Percentiles rank a stretch among this genome's conserved stretches.
Evolutionary conservation across 53 echinoderm and acorn worm species (phyloP).

Genomic region (Echinarachnius parma): DNA sequence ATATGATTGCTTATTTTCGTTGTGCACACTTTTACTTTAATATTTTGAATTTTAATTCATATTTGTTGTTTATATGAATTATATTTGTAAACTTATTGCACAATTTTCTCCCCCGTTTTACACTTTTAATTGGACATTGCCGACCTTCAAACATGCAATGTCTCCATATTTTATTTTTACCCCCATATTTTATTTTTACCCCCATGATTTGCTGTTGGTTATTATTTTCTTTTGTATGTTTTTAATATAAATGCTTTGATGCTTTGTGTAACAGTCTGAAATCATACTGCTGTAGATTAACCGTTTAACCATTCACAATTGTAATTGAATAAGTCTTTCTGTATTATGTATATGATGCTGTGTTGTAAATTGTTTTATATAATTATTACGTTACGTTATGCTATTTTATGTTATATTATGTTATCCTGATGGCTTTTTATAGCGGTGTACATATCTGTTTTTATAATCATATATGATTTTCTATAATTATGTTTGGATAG

Average conservation of each 20-base stretch:
- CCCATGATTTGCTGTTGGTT: not conserved
- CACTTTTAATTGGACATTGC: too few species aligned
- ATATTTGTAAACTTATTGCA: too few species aligned
- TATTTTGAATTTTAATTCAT: not conserved
- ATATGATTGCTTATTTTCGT: not conserved
- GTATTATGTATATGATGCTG: too few species aligned
- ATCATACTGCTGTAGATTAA: slow-evolving; percentile 31
- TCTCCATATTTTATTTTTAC: not conserved
- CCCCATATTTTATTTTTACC: not conserved
- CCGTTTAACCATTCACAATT: slow-evolving; percentile 15
- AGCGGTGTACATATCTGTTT: too few species aligned
- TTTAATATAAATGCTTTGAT: too few species aligned
- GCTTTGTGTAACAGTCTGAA: slow-evolving; percentile 28
- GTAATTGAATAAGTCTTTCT: too few species aligned
- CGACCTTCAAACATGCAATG: not conserved
- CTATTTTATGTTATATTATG: not conserved
- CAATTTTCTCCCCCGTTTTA: too few species aligned
- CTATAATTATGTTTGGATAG: too few species aligned
- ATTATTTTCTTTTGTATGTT: too few species aligned
- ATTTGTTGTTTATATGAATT: not conserved
- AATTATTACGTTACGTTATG: not conserved
- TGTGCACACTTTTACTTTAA: slow-evolving; percentile 1
- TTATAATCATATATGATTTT: too few species aligned
- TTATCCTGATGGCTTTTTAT: not conserved
- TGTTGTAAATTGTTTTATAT: slow-evolving; percentile 19